phyloP scores from a whole-genome alignment of 2,797 vertebrate species.

The Mus caroli region DNA sequence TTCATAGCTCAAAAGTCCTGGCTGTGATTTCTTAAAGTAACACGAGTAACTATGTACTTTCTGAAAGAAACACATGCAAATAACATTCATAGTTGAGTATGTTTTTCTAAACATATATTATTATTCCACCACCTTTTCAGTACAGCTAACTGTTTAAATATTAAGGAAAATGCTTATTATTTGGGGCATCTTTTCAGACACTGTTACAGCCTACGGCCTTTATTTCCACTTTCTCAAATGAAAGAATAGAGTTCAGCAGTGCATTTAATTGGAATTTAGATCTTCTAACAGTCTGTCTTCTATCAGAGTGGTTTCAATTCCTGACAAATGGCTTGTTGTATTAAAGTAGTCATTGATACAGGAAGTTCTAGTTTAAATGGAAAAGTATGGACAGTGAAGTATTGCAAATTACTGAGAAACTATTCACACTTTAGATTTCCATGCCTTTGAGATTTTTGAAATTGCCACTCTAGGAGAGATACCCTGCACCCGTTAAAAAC shows the following conservation, averaged over 20 bases:
- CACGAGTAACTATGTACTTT: background rate
- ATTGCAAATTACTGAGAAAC: slow-evolving; percentile 47
- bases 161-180: background rate
- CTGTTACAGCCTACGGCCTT: background rate
- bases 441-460: slow-evolving; percentile 45
- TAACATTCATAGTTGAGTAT: background rate
- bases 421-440: slow-evolving; percentile 20
- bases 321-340: slow-evolving; percentile 67
- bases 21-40: background rate
- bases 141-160: slow-evolving; percentile 17
- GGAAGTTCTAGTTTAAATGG: slow-evolving; percentile 57
- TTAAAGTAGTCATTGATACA: slow-evolving; percentile 67
- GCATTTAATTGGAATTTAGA: slow-evolving; percentile 72
- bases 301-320: slow-evolving; percentile 51
- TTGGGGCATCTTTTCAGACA: background rate
- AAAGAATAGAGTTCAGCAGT: slow-evolving; percentile 49
- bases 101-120: slow-evolving; percentile 1
- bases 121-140: background rate
- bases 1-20: background rate
- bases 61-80: background rate
- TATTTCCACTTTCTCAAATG: slow-evolving; percentile 6
- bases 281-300: slow-evolving; percentile 26
- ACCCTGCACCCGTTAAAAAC: background rate
- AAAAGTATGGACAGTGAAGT: slow-evolving; percentile 57
- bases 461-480: background rate